Evolutionary conservation across 1,140 invertebrate genomes (phyloP), one percentile per base, ranked within the genome.

Genomic region (Asbolus verrucosus): DNA sequence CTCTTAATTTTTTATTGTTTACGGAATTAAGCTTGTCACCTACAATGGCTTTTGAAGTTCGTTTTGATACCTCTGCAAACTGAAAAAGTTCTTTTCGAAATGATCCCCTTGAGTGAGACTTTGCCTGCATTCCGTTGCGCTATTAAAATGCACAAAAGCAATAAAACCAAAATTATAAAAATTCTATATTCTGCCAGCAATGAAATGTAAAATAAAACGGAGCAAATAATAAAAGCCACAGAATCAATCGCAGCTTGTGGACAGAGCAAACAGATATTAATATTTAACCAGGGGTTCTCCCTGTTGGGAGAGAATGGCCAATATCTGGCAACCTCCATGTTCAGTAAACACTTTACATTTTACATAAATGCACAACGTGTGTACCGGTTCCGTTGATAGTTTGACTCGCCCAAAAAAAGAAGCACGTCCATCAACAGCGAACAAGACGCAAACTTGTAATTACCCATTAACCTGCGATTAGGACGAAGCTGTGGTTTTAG

Each of bases 181-280:
- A 73, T 75, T 69, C 66, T 73, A 73, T 75, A 75, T 75, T 50
- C 46, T 59, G 24, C 67, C 62, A 65, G 75, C 73, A 75, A 77
- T 75, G 68, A 72, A 72, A 75, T 74, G 68, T 68, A 72, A 75
- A 77, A 76, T 77, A 75, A 74, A 76, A 71, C 61, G 66, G 66
- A 67, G 69, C 72, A 78, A 76, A 76, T 76, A 78, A 72, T 73
- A 72, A 75, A 78, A 61, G 63, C 75, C 74, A 70, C 72, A 67
- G 72, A 76, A 78, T 78, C 76, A 78, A 78, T 78, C 75, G 76
- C 66, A 67, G 71, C 67, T 74, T 78, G 76, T 78, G 72, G 76
- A 76, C 75, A 78, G 61, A 76, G 70, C 74, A 78, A 78, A 78
- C 76, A 78, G 75, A 78, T 75, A 78, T 78, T 78, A 78, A 76